These are phyloP conservation scores for Euphonia xanthogaster DNA, from an alignment of 2,797 vertebrate genomes.

Conservation along the genomic window DNA sequence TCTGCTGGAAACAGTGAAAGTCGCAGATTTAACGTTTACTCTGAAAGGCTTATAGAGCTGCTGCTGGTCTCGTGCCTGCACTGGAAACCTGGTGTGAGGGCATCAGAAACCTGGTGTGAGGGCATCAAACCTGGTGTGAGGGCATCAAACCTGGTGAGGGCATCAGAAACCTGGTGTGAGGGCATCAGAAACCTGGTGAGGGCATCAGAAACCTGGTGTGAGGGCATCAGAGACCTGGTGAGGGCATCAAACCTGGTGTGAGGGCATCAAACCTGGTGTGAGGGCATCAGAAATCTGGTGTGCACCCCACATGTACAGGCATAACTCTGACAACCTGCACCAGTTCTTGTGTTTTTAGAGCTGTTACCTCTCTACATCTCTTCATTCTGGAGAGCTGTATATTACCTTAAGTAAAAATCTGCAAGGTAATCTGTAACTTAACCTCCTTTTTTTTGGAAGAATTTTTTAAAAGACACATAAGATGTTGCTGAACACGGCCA, in stretches of 20 bases:
- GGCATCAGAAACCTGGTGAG: background rate
- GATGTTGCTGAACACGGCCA: background rate
- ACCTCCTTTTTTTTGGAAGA: background rate
- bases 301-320: too few relatives aligned
- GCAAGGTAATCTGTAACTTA: background rate
- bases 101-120: background rate
- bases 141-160: background rate
- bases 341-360: background rate
- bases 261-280: background rate
- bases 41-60: background rate
- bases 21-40: background rate
- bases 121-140: too few relatives aligned
- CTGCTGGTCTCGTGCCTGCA: rapidly evolving
- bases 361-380: background rate
- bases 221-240: background rate
- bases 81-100: background rate
- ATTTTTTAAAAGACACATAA: rapidly evolving
- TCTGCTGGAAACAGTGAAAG: background rate
- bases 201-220: background rate
- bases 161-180: too few relatives aligned
- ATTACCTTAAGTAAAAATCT: background rate
- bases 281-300: background rate
- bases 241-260: background rate
- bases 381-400: background rate
- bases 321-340: background rate